Base-by-base conservation (phyloP, 2,888 invertebrate genomes). In the Salticus scenicus region DNA sequence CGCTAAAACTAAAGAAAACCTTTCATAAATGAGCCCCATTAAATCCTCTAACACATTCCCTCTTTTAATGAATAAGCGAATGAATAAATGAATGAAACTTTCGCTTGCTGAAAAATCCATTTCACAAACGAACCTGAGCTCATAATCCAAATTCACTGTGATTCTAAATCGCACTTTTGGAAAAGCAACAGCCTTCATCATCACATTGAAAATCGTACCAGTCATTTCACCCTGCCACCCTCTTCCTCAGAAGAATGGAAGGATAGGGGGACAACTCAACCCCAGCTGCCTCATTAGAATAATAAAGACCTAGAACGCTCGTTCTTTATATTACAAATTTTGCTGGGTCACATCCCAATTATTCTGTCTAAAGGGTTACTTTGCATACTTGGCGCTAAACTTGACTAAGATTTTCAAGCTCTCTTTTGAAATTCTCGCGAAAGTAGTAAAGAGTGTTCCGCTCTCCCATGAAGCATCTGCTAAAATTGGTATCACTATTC, bases 281-380 rank as follows among this genome's bases (percentile, higher is more conserved):
- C 24, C 81, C 81, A 70, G 30, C 69, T 69, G 81, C 71, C 41
- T 77, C 72, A 84, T 84, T 84, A 77, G 77, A 84, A 77, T 77
- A 67, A 84, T 77, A 77, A 84, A 84, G 66, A 57, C 30, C 30
- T 31, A 37, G 24, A 67, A 33, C 17, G 28, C 5, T 47, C 57
- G 30, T 24, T 57, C 51, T 83, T 77, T 84, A 71, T 83, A 31
- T 66, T 66, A 72, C 71, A 83, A 81, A 71, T 73, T 70, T 47
- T 67, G 67, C 72, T 47, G 67, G 72, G 72, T 77, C 83, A 77
- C 51, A 73, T 67, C 51, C 24, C 77, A 77, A 77, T 84, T 77
- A 77, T 72, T 73, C 67, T 77, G n/a, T 66, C 47, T 24, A 84
- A 84, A 67, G 77, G 77, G 73, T 84, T 73, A 41, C 72, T 83